Percentiles rank a stretch among this genome's conserved stretches.
These are phyloP conservation scores for Cenopis cana DNA, from an alignment of 2,888 invertebrate genomes.

Conservation along the genomic window DNA sequence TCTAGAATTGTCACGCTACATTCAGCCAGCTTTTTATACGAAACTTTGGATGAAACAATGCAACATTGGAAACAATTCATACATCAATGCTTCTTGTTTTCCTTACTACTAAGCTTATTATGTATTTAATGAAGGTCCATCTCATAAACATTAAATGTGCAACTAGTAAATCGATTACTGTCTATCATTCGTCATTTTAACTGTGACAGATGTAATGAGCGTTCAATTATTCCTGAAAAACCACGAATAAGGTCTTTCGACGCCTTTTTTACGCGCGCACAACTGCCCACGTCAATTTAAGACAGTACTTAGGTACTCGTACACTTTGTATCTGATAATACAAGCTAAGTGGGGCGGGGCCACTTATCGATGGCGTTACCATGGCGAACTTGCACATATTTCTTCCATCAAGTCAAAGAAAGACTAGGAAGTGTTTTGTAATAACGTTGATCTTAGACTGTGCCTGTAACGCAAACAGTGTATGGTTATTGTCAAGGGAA, in stretches of 20 bases:
- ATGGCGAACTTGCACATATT: neutral
- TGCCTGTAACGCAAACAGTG: no score
- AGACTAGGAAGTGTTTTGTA: neutral
- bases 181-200: slow-evolving; percentile 17
- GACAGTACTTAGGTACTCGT: neutral
- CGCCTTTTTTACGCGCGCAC: slow-evolving; percentile 2
- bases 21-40: slow-evolving; percentile 17
- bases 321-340: neutral
- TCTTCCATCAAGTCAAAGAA: neutral
- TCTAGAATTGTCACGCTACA: slow-evolving; percentile 35
- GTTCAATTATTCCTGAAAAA: slow-evolving; percentile 28
- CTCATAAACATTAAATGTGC: slow-evolving; percentile 14
- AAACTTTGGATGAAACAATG: slow-evolving; percentile 27
- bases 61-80: slow-evolving; percentile 29
- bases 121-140: slow-evolving; percentile 19
- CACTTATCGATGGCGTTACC: neutral
- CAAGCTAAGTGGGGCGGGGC: neutral
- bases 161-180: slow-evolving; percentile 23
- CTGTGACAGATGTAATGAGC: slow-evolving; percentile 26
- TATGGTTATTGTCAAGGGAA: no score
- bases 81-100: slow-evolving; percentile 12
- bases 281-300: slow-evolving; percentile 1
- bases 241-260: neutral
- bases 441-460: no score
- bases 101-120: slow-evolving; percentile 15